Evolutionary conservation across 2,113 vertebrate genomes (phyloP).

Genomic region (Istiophorus platypterus): DNA sequence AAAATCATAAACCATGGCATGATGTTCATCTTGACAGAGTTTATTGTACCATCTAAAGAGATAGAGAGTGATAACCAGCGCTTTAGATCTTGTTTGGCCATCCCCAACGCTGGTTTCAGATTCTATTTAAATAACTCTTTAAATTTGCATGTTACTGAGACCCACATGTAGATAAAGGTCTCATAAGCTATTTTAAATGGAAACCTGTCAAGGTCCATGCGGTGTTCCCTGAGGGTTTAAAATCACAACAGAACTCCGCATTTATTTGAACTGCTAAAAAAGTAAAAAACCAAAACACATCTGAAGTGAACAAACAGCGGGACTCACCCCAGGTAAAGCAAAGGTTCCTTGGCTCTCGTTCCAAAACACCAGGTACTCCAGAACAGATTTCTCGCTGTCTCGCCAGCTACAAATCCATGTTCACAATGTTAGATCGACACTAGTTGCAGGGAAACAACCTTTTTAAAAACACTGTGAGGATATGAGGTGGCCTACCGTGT

Average conservation of each 20-base stretch:
- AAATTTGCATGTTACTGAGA: too few species aligned
- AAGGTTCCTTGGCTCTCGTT: conserved; percentile 72
- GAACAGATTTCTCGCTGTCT: conserved; percentile 68
- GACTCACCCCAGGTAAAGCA: conserved; percentile 89
- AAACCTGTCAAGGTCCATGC: too few species aligned
- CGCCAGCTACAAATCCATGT: conserved; percentile 56
- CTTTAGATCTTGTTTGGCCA: too few species aligned
- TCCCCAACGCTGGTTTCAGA: too few species aligned
- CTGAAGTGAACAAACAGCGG: background rate
- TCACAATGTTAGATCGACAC: background rate
- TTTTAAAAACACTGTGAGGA: background rate
- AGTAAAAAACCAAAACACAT: background rate
- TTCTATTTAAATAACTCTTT: too few species aligned
- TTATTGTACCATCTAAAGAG: too few species aligned
- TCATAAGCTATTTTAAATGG: too few species aligned
- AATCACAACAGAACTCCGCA: background rate
- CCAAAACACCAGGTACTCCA: conserved; percentile 89
- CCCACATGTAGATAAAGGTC: too few species aligned
- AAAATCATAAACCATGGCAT: too few species aligned
- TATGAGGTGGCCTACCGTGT: conserved; percentile 84
- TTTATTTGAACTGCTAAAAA: background rate
- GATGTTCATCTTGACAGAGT: too few species aligned
- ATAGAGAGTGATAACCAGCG: too few species aligned
- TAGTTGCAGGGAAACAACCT: background rate
- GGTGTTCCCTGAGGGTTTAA: background rate